Evolutionary conservation across 1,140 invertebrate genomes (phyloP).

Genomic region (Lordiphosa clarofinis): DNA sequence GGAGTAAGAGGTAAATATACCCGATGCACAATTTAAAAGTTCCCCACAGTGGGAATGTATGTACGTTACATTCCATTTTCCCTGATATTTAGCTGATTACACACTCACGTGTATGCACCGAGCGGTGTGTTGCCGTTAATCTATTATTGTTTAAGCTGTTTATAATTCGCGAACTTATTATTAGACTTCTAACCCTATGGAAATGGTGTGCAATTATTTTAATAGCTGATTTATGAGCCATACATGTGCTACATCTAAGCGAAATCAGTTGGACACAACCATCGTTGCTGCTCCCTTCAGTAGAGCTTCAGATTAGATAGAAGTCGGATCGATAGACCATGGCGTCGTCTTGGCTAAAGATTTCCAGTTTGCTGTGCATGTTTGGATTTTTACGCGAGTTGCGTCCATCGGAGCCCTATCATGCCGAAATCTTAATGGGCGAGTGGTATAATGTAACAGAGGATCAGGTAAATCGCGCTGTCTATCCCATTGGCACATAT

Average conservation of each 20-base stretch:
- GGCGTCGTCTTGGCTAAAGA: slow-evolving; percentile 82
- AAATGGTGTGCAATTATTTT: slow-evolving; percentile 52
- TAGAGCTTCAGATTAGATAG: slow-evolving; percentile 37
- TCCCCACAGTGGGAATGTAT: too few species aligned
- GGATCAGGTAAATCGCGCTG: slow-evolving; percentile 80
- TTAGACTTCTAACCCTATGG: slow-evolving; percentile 28
- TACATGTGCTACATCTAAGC: slow-evolving; percentile 72
- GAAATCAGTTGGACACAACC: slow-evolving; percentile 77
- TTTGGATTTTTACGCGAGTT: slow-evolving; percentile 92
- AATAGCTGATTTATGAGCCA: slow-evolving; percentile 58
- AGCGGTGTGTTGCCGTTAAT: too few species aligned
- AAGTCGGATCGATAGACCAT: slow-evolving; percentile 23
- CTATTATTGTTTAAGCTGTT: too few species aligned
- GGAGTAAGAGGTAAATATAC: too few species aligned
- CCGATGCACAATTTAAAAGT: too few species aligned
- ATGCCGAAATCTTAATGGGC: slow-evolving; percentile 86
- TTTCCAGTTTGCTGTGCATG: slow-evolving; percentile 85
- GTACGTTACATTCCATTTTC: too few species aligned
- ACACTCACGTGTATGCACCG: too few species aligned
- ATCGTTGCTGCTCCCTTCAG: slow-evolving; percentile 1
- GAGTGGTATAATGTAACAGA: slow-evolving; percentile 86
- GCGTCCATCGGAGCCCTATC: slow-evolving; percentile 88
- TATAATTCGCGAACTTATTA: slow-evolving; percentile 9
- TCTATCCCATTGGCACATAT: slow-evolving; percentile 90
- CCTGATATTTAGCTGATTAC: too few species aligned